Base-by-base conservation (phyloP, 2,888 invertebrate genomes). In the Allophyes oxyacanthae region DNA sequence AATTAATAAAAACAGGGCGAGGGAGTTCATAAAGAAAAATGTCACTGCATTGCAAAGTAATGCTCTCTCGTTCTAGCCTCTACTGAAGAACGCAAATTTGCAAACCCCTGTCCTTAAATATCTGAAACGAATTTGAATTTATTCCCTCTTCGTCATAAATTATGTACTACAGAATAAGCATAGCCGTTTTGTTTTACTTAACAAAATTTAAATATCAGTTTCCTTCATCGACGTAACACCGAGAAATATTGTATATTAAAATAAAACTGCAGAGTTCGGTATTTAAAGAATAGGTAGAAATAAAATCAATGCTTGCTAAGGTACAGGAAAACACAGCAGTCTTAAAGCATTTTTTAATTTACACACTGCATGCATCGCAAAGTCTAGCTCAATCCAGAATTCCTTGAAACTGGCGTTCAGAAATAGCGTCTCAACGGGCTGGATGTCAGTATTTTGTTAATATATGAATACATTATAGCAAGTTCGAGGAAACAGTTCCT, bases 11-110 rank as follows among this genome's bases (percentile, higher is more conserved):
- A 90, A 87, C 85, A 86, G 81, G 81, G 82, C 82, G 82, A 70
- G 83, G 73, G 81, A 83, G 82, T 87, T 87, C 85, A 89, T 89
- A 89, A 90, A 90, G 89, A 89, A 90, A 88, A 89, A 89, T 90
- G 87, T 88, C 86, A 87, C 87, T 86, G 89, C 87, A 89, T 81
- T 83, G 85, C 81, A 86, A 86, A 88, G 82, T 87, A 86, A 86
- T 85, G 85, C 80, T 79, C 83, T 84, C 87, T 81, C 85, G 75
- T 80, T 86, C 80, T 78, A 55, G 71, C 64, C 66, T 71, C 71
- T 70, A 62, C 66, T 28, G 28, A 6, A 63, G 55, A 65, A 67
- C 63, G 78, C 72, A 56, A 64, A 57, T 70, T 74, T 74, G 42
- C 61, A 64, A 73, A 71, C 61, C 62, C 55, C 61, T 55, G 38